Evolutionary conservation across 2,113 vertebrate genomes (phyloP).

Genomic region (Chaetops frenatus): DNA sequence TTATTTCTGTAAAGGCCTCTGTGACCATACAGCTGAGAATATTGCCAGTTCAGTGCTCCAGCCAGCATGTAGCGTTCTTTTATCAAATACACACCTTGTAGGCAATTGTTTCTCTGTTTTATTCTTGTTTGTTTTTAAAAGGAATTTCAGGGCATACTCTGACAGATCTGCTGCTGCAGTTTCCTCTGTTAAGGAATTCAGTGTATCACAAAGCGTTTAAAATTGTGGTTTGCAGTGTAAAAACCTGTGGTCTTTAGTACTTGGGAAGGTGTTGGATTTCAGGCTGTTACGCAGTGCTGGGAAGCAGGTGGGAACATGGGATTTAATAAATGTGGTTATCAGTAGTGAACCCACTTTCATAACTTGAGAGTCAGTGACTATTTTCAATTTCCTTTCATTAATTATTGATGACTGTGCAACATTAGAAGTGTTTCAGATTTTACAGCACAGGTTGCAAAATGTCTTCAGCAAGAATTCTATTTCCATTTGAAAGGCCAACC

Average conservation of each 20-base stretch:
- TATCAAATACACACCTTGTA: background rate
- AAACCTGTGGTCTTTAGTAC: background rate
- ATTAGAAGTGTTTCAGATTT: background rate
- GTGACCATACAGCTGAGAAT: background rate
- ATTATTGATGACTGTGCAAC: background rate
- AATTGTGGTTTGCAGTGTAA: background rate
- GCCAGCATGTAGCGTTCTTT: background rate
- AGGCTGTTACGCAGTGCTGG: background rate
- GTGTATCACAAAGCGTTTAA: background rate
- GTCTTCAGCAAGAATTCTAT: background rate
- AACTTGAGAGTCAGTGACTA: background rate
- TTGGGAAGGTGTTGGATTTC: background rate
- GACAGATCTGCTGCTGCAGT: background rate
- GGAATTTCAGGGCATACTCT: background rate
- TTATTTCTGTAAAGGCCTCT: background rate
- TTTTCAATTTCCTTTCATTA: conserved; percentile 10
- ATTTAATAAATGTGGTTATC: background rate
- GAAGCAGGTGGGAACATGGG: background rate
- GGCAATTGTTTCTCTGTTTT: background rate
- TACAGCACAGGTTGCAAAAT: background rate
- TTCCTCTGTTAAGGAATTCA: background rate
- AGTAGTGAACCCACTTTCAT: background rate
- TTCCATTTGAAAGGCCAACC: background rate
- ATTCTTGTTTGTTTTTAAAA: background rate
- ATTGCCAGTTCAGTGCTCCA: background rate